phyloP scores from a whole-genome alignment of 2,797 vertebrate species.

The Australoheros facetus region DNA sequence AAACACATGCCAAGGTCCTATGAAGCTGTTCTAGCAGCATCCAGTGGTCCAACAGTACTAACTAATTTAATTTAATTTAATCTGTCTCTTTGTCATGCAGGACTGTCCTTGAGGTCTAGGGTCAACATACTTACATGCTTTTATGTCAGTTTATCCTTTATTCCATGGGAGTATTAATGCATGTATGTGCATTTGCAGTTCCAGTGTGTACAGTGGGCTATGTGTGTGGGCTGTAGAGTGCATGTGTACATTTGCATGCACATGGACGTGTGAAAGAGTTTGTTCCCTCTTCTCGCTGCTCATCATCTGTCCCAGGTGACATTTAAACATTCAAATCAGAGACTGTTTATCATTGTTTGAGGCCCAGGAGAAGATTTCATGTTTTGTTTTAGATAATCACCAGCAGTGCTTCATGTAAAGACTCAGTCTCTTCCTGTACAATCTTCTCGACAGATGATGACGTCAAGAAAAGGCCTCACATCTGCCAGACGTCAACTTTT shows the following conservation, averaged over 20 bases:
- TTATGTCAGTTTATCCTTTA: not conserved
- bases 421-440: not conserved
- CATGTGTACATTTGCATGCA: constrained; percentile 55
- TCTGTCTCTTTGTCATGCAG: not conserved
- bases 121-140: not conserved
- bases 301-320: constrained; percentile 46
- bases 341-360: constrained; percentile 36
- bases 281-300: constrained; percentile 59
- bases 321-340: constrained; percentile 76
- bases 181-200: not conserved
- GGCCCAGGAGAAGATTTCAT: constrained; percentile 49
- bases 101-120: not conserved
- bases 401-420: not conserved
- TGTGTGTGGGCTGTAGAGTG: not conserved
- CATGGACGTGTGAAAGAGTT: constrained; percentile 27
- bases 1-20: not conserved
- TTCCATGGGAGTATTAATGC: not conserved
- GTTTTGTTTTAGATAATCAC: constrained; percentile 30
- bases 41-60: not conserved
- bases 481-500: constrained; percentile 29
- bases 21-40: not conserved
- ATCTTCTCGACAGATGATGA: not conserved
- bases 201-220: not conserved
- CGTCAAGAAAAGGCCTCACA: constrained; percentile 1
- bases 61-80: not conserved